A percentile compares a stretch with the other conserved stretches of the same genome.
Conservation (phyloP, 2,797 vertebrate genomes). For the Notoglanidium macrostoma region DNA sequence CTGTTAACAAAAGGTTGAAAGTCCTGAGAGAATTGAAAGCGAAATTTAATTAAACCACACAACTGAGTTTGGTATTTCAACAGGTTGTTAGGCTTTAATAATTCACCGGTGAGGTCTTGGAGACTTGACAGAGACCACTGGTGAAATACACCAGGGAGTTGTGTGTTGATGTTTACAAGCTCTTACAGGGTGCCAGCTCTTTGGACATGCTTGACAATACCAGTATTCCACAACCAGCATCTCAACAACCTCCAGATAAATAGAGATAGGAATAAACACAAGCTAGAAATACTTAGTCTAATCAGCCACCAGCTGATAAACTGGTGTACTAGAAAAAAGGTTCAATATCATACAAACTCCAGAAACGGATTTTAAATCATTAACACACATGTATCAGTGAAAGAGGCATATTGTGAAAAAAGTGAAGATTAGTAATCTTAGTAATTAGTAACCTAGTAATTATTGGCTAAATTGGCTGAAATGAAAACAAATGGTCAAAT, state of each 20-base stretch:
- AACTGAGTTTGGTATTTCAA: constrained; percentile 62
- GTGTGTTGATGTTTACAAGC: background rate
- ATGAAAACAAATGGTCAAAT: background rate
- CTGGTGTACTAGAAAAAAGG: background rate
- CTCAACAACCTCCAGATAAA: background rate
- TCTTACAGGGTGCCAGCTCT: background rate
- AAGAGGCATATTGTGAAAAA: background rate
- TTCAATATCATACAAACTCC: background rate
- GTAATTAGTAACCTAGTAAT: background rate
- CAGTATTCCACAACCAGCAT: background rate
- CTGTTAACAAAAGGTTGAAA: constrained; percentile 8
- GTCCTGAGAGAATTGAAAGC: constrained; percentile 4
- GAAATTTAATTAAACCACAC: constrained; percentile 15
- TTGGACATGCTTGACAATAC: background rate
- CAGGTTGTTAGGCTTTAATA: constrained; percentile 72
- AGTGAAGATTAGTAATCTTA: background rate
- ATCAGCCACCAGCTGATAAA: background rate
- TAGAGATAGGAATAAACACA: background rate
- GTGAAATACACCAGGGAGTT: constrained; percentile 66
- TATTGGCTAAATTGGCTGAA: background rate
- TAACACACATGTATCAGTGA: background rate
- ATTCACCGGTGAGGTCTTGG: constrained; percentile 65
- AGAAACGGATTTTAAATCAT: background rate
- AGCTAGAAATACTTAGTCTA: background rate
- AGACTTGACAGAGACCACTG: constrained; percentile 52